Evolutionary conservation across 2,797 vertebrate species (phyloP).

Genomic region (Setipinna tenuifilis): DNA sequence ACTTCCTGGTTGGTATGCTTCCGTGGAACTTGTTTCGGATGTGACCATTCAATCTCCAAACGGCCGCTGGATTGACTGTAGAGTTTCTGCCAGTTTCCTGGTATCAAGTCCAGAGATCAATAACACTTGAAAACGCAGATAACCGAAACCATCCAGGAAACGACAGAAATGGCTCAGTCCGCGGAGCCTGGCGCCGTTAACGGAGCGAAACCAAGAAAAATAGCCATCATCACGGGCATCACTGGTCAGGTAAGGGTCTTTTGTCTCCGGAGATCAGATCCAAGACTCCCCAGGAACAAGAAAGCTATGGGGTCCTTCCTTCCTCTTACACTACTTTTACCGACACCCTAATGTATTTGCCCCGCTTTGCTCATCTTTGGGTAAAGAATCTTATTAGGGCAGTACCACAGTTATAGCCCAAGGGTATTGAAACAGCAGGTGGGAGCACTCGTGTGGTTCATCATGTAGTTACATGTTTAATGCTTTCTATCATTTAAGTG

Average conservation of each 20-base stretch:
- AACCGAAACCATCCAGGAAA: background rate
- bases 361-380: no score
- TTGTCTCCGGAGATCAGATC: background rate
- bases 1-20: slow-evolving; percentile 59
- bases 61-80: background rate
- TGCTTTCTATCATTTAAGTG: background rate
- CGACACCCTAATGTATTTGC: background rate
- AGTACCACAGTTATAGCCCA: no score
- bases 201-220: slow-evolving; percentile 60
- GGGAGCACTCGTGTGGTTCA: no score
- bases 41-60: slow-evolving; percentile 23
- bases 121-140: background rate
- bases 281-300: background rate
- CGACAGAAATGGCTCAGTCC: slow-evolving; percentile 66
- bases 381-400: no score
- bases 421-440: no score
- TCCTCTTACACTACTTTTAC: background rate
- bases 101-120: background rate
- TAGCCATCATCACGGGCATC: slow-evolving; percentile 81
- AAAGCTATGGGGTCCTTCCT: background rate
- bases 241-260: slow-evolving; percentile 77
- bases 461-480: background rate
- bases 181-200: slow-evolving; percentile 47
- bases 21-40: slow-evolving; percentile 54
- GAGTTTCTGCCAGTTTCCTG: slow-evolving; percentile 17